These are phyloP conservation scores for Pollenia amentaria DNA, from an alignment of 2,888 invertebrate genomes.

Conservation along the genomic window DNA sequence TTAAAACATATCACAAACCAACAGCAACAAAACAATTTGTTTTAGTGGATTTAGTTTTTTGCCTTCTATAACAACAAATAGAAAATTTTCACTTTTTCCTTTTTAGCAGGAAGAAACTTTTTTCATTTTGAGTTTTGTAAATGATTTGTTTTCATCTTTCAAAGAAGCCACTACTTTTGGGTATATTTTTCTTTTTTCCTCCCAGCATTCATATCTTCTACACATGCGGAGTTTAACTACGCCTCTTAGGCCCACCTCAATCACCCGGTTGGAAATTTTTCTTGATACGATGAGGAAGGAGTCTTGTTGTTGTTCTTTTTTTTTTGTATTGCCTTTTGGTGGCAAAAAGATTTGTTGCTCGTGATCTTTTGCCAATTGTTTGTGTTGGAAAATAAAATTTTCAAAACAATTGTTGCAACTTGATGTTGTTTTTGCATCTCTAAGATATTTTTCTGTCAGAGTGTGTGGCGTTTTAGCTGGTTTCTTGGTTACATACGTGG, in stretches of 20 bases:
- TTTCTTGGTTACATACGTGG: slow-evolving; percentile 48
- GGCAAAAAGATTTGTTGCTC: slow-evolving; percentile 73
- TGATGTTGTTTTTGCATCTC: slow-evolving; percentile 36
- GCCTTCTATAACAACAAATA: background rate
- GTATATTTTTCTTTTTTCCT: slow-evolving; percentile 32
- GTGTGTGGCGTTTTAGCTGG: slow-evolving; percentile 49
- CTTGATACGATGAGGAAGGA: slow-evolving; percentile 7
- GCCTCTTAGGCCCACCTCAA: slow-evolving; percentile 76
- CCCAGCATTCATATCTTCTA: slow-evolving; percentile 65
- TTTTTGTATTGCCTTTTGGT: slow-evolving; percentile 67
- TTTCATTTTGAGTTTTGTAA: slow-evolving; percentile 13
- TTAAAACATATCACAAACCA: slow-evolving; percentile 42
- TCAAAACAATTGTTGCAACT: slow-evolving; percentile 50
- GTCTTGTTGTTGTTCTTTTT: slow-evolving; percentile 26
- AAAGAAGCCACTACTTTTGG: slow-evolving; percentile 39
- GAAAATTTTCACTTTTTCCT: slow-evolving; percentile 53
- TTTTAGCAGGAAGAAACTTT: slow-evolving; percentile 16
- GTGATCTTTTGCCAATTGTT: slow-evolving; percentile 64
- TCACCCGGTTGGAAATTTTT: slow-evolving; percentile 65
- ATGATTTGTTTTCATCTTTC: slow-evolving; percentile 55
- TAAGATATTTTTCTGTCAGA: slow-evolving; percentile 32
- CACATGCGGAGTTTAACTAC: slow-evolving; percentile 75
- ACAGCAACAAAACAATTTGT: slow-evolving; percentile 19
- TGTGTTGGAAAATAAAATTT: slow-evolving; percentile 26
- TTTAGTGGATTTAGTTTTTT: slow-evolving; percentile 1